phyloP scores from a whole-genome alignment of 2,113 vertebrate species.

The Myotis lucifugus region DNA sequence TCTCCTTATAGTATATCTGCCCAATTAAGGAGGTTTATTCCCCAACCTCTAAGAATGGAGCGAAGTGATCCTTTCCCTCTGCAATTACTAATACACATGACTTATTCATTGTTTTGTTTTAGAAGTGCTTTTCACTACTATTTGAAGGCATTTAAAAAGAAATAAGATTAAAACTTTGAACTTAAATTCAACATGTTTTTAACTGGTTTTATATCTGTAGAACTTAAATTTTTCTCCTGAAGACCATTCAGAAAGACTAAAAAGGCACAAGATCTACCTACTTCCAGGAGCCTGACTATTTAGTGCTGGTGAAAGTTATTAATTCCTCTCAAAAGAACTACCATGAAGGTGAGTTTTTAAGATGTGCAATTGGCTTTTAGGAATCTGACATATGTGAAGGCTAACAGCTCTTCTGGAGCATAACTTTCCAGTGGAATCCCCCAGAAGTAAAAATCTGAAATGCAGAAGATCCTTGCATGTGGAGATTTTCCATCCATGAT shows the following conservation, averaged over 20 bases:
- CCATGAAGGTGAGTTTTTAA: neutral
- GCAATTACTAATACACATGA: neutral
- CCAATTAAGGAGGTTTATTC: neutral
- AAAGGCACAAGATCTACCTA: neutral
- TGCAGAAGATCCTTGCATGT: neutral
- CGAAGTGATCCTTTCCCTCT: neutral
- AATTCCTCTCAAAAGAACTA: neutral
- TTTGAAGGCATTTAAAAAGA: neutral
- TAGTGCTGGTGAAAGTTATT: neutral
- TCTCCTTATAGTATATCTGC: neutral
- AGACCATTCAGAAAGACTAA: neutral
- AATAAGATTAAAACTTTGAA: constrained; percentile 18
- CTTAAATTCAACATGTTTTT: neutral
- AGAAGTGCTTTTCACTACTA: neutral
- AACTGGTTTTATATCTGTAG: neutral
- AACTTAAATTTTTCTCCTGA: neutral
- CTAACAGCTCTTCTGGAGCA: neutral
- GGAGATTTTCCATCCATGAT: neutral
- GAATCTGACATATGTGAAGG: neutral
- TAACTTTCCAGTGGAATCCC: neutral
- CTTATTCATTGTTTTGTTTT: neutral
- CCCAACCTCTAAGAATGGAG: neutral
- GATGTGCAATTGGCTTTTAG: neutral
- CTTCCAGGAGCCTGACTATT: neutral
- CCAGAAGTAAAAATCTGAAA: neutral